These are phyloP conservation scores for Callimico goeldii DNA, from an alignment of 2,797 vertebrate species.

Conservation along the genomic window DNA sequence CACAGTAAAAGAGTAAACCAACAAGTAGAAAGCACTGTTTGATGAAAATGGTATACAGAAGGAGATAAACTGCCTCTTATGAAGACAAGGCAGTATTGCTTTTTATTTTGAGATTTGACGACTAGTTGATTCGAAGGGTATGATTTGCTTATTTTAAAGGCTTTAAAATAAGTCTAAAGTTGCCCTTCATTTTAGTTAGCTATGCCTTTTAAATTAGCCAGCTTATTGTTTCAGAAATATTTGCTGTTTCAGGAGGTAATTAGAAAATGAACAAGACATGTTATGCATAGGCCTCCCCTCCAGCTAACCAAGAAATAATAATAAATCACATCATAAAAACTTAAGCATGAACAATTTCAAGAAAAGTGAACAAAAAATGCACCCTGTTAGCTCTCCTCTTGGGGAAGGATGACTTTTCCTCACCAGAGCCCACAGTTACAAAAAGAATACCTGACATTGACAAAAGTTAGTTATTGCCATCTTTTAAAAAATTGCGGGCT, in stretches of 20 bases:
- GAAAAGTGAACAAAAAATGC: not conserved
- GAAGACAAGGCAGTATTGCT: slow-evolving; percentile 66
- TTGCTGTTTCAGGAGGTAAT: slow-evolving; percentile 80
- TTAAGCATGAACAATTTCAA: not conserved
- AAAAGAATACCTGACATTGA: not conserved
- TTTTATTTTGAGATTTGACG: slow-evolving; percentile 83
- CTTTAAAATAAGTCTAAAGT: slow-evolving; percentile 82
- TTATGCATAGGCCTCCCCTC: slow-evolving; percentile 33
- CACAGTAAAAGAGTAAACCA: slow-evolving; percentile 77
- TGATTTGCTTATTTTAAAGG: slow-evolving; percentile 78
- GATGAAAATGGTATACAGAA: slow-evolving; percentile 68
- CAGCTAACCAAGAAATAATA: slow-evolving; percentile 70
- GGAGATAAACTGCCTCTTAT: slow-evolving; percentile 79
- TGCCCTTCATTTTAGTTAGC: slow-evolving; percentile 74
- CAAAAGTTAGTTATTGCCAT: not conserved
- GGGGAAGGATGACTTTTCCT: not conserved
- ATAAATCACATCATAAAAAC: slow-evolving; percentile 42
- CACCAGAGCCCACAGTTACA: fast-evolving
- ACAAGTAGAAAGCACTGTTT: slow-evolving; percentile 77
- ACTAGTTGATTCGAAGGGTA: slow-evolving; percentile 81
- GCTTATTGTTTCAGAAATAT: slow-evolving; percentile 71
- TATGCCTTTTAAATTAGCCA: slow-evolving; percentile 80
- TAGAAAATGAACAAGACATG: slow-evolving; percentile 66
- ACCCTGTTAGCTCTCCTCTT: not conserved
- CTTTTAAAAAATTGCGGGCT: not conserved